A percentile compares a stretch with the other conserved stretches of the same genome.
These are phyloP conservation scores for Grus americana DNA, from an alignment of 2,113 vertebrate species.

Conservation along the genomic window DNA sequence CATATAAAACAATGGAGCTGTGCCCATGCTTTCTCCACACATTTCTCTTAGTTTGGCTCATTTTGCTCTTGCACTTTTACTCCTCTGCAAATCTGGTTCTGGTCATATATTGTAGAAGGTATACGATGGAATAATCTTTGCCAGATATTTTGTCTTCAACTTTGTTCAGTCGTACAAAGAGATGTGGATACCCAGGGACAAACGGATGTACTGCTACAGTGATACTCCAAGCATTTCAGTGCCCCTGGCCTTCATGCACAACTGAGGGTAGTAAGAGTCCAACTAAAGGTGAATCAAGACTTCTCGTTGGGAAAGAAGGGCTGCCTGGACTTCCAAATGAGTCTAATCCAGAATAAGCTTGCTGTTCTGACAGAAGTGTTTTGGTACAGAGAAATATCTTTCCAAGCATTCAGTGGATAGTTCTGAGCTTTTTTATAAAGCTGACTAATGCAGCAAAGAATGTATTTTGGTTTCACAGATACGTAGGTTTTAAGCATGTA, in stretches of 20 bases:
- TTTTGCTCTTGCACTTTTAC: background rate
- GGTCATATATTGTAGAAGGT: background rate
- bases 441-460: conserved; percentile 18
- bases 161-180: background rate
- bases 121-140: background rate
- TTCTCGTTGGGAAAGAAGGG: background rate
- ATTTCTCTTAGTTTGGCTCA: background rate
- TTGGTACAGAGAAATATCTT: conserved; percentile 2
- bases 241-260: background rate
- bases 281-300: background rate
- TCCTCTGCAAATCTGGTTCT: background rate
- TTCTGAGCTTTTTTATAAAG: background rate
- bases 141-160: background rate
- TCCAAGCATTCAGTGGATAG: background rate
- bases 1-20: background rate
- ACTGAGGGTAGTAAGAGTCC: background rate
- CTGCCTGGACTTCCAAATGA: background rate
- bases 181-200: background rate
- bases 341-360: background rate
- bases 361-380: background rate
- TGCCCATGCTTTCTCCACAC: background rate
- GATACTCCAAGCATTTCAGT: background rate
- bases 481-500: conserved; percentile 46
- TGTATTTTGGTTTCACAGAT: conserved; percentile 55
- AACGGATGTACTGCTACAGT: background rate